Percentiles rank a stretch among this genome's conserved stretches.
Conservation (phyloP, 2,113 vertebrate genomes). For the Dasyornis broadbenti region DNA sequence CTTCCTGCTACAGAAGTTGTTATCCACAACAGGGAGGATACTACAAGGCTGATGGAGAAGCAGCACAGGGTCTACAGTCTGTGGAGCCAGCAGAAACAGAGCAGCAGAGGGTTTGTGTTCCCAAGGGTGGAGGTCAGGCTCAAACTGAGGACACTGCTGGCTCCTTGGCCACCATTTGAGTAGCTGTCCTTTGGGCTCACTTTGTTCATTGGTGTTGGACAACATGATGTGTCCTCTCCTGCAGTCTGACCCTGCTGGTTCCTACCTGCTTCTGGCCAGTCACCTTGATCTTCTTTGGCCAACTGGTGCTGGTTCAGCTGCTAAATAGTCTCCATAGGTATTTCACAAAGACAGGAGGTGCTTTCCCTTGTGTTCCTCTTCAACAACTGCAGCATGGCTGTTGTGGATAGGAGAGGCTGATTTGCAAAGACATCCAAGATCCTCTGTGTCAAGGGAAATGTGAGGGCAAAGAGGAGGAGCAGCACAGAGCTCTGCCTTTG, state of each 20-base stretch:
- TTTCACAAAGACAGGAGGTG: neutral
- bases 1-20: neutral
- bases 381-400: neutral
- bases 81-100: neutral
- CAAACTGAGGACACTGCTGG: neutral
- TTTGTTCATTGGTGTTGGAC: accelerated
- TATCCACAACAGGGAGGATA: neutral
- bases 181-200: neutral
- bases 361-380: neutral
- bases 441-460: accelerated
- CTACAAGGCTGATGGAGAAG: neutral
- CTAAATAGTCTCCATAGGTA: neutral
- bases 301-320: neutral
- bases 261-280: neutral
- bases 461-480: neutral
- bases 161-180: neutral
- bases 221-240: neutral
- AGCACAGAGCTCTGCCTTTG: neutral
- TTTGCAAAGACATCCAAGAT: accelerated
- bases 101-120: neutral
- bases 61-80: neutral
- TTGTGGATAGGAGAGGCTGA: neutral
- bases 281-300: neutral
- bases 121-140: neutral
- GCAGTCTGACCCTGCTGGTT: neutral